A percentile compares a stretch with the other conserved stretches of the same genome.
These are phyloP conservation scores for Mormyrops boulengeri DNA, from an alignment of 2,797 vertebrate species.

Conservation along the genomic window DNA sequence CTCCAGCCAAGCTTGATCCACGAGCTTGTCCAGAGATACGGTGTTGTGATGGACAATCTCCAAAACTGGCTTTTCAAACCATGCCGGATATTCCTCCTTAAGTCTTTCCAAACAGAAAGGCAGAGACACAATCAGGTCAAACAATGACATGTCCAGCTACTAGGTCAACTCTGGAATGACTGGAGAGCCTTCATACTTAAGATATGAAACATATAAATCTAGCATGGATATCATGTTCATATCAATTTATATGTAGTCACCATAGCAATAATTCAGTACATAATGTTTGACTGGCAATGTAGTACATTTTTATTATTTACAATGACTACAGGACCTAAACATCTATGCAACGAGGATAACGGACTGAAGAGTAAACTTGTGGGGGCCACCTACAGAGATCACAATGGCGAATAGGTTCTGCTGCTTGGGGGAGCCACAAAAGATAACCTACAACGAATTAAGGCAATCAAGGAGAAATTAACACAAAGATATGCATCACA, in stretches of 20 bases:
- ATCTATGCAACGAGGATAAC: neutral
- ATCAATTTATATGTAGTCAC: neutral
- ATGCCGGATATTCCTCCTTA: conserved; percentile 90
- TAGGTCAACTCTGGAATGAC: neutral
- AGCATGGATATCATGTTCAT: neutral
- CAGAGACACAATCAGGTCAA: neutral
- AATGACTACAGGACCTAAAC: neutral
- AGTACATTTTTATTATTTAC: neutral
- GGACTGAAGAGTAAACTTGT: neutral
- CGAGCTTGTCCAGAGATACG: conserved; percentile 88
- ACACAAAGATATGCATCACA: neutral
- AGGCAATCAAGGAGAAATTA: neutral
- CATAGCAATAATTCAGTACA: neutral
- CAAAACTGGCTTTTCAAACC: conserved; percentile 95
- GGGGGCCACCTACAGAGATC: neutral
- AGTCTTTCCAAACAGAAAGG: conserved; percentile 59
- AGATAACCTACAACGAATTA: neutral
- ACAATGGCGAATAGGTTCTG: neutral
- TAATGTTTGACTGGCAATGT: neutral
- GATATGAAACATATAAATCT: neutral
- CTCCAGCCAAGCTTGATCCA: conserved; percentile 91
- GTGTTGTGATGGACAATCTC: conserved; percentile 98
- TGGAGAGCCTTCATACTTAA: neutral
- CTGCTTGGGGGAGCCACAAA: neutral
- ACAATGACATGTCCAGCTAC: neutral